Conservation (phyloP, 2,113 vertebrate genomes). For the Grammomys surdaster region DNA sequence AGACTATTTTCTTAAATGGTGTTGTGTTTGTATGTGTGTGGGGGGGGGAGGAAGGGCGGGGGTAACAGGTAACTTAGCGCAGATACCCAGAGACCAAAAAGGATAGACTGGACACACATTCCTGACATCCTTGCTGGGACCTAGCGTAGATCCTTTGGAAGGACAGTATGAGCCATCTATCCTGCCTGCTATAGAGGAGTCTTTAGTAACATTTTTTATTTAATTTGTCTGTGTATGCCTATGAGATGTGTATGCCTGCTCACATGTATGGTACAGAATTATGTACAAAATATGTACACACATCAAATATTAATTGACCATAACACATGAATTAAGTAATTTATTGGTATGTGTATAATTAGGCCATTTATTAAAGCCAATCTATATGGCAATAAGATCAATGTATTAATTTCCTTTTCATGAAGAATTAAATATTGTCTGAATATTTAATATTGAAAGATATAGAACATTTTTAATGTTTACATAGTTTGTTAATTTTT, state of each 20-base stretch:
- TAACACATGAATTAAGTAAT: not conserved
- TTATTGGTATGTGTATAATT: not conserved
- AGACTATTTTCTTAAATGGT: not conserved
- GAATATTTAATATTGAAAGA: not conserved
- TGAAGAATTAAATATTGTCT: not conserved
- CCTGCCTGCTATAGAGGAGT: not conserved
- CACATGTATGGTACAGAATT: not conserved
- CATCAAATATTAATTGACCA: not conserved
- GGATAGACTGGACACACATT: too few species aligned
- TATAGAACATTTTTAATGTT: not conserved
- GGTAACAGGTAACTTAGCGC: not conserved
- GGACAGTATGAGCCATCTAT: not conserved
- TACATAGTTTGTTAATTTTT: not conserved
- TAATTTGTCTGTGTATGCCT: not conserved
- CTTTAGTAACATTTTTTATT: not conserved
- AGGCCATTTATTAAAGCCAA: not conserved
- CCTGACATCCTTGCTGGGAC: not conserved
- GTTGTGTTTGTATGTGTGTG: not conserved
- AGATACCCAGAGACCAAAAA: not conserved
- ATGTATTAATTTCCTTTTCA: not conserved
- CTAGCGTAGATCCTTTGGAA: too few species aligned
- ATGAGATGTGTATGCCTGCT: not conserved
- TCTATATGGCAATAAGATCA: not conserved
- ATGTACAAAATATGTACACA: not conserved
- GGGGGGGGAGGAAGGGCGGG: too few species aligned